Evolutionary conservation across 2,797 vertebrate genomes (phyloP), one percentile per base, ranked within the genome.

Genomic region (Poecile montanus): DNA sequence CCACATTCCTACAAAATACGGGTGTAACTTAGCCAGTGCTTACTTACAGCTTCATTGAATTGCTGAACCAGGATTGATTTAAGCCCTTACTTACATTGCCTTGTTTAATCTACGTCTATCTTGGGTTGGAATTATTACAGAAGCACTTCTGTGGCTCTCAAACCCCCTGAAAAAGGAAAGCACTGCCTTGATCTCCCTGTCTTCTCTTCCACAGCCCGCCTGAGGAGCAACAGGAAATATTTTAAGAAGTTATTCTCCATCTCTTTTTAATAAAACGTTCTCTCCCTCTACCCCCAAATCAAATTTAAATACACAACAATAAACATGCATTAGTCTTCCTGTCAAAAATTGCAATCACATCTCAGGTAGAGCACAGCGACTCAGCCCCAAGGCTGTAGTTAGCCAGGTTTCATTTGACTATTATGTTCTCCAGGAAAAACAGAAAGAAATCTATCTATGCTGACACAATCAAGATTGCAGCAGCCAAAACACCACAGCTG

Each of bases 281-380:
- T 51, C 63, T 92, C 42, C 50, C 42, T 86, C 84, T 89, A 61
- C 21, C 73, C 76, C 62, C 81, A 96, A 97, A 95, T 96, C 84
- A 91, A 95, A 96, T 96, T 96, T 96, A 97, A 97, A 97, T 95
- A 95, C 63, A 91, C 76, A 96, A 93, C 97, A 85, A 83, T 96
- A 96, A 94, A 82, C 51, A 89, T 4, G 9, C 74, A 96, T 96
- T 93, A 92, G 87, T 97, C 87, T 93, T 74, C 94, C 67, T 96
- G 93, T 91, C 95, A 96, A 78, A 91, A 93, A 93, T 16, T 56
- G 92, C 93, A 66, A 91, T 92, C 71, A 63, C 68, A 86, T 93
- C 93, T 88, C 91, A 91, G 80, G 80, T 94, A 74, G 87, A 91
- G 57, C 71, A 92, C 76, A 91, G 57, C 42, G 1, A 27, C 76